phyloP scores from a whole-genome alignment of 2,113 vertebrate species.

The Aythya baeri region DNA sequence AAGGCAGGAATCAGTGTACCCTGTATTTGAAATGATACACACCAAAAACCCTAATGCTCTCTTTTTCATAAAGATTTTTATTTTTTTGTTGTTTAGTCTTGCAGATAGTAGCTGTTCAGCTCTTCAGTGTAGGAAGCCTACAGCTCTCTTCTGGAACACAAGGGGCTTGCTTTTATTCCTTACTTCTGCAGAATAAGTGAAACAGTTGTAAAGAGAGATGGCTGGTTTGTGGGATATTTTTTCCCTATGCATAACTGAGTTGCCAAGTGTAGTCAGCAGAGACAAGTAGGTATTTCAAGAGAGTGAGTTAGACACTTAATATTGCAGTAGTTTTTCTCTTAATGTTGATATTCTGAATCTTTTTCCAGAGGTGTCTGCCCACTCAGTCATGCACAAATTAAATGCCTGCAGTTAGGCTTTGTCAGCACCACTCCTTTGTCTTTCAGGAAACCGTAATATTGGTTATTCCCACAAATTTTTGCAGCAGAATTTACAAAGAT shows the following conservation, averaged over 20 bases:
- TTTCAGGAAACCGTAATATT: background rate
- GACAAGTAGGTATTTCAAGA: background rate
- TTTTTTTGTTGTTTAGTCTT: background rate
- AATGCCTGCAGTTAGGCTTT: background rate
- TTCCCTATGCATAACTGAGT: background rate
- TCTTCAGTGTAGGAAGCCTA: background rate
- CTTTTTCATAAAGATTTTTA: background rate
- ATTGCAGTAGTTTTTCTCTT: background rate
- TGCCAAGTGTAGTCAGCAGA: background rate
- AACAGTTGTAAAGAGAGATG: background rate
- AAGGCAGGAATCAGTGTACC: background rate
- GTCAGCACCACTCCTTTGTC: background rate
- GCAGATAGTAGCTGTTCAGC: background rate
- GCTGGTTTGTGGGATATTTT: background rate
- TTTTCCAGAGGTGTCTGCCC: background rate
- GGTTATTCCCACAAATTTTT: background rate
- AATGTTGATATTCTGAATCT: background rate
- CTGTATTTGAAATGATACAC: background rate
- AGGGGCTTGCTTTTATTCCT: background rate
- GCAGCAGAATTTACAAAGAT: background rate
- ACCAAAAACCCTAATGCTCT: background rate
- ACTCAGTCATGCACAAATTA: background rate
- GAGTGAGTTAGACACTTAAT: background rate
- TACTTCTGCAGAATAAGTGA: background rate
- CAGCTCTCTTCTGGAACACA: background rate